phyloP scores from a whole-genome alignment of 2,797 vertebrate species.

The Allobates femoralis region DNA sequence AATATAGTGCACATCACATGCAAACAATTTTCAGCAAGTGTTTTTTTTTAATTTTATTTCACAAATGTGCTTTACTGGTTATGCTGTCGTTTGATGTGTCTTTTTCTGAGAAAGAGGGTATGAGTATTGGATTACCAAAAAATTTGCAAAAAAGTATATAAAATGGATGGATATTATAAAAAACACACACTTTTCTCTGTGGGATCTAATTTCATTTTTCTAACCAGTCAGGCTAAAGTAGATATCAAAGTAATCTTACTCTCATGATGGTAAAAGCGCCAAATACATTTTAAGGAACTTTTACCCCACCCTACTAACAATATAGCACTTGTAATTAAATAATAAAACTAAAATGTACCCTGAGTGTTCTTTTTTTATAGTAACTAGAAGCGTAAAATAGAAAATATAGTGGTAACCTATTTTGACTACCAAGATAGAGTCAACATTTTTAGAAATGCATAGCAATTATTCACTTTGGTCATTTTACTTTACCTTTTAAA shows the following conservation, averaged over 20 bases:
- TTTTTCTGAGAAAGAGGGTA: too few species aligned
- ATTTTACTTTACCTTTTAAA: neutral
- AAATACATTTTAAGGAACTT: neutral
- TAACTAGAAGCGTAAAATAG: neutral
- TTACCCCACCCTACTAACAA: neutral
- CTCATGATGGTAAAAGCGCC: neutral
- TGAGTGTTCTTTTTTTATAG: slow-evolving; percentile 11
- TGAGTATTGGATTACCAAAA: too few species aligned
- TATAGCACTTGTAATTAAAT: neutral
- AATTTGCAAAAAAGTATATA: neutral
- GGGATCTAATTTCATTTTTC: neutral
- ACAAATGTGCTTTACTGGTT: neutral
- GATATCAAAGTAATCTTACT: neutral
- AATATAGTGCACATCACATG: neutral
- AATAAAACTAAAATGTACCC: slow-evolving; percentile 17
- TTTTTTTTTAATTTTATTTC: neutral
- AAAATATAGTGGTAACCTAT: neutral
- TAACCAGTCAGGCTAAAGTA: neutral
- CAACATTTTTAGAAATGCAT: slow-evolving; percentile 7
- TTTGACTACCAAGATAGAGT: neutral
- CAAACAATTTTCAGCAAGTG: neutral
- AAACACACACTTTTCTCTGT: neutral
- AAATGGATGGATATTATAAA: neutral
- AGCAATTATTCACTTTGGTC: slow-evolving; percentile 5
- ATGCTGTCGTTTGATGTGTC: too few species aligned